Conservation (phyloP, 1,140 invertebrate genomes). For the Coenobita brevimanus region DNA sequence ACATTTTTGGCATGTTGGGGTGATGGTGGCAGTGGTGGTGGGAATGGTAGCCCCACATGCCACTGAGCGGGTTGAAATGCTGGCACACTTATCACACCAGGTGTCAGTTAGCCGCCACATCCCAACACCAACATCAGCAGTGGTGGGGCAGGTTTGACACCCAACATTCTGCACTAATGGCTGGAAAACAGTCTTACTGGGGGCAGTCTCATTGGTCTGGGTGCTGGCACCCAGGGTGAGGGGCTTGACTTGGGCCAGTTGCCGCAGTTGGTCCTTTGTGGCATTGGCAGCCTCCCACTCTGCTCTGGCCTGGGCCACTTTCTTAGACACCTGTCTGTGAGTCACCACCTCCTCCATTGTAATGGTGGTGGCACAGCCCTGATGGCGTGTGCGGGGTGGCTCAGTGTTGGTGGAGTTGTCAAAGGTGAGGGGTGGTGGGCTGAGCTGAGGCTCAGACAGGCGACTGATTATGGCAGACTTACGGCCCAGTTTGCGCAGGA, state of each 20-base stretch:
- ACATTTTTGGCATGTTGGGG: slow-evolving; percentile 61
- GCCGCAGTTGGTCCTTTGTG: background rate
- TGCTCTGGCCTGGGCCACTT: slow-evolving; percentile 54
- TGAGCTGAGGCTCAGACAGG: slow-evolving; percentile 68
- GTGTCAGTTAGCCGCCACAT: slow-evolving; percentile 73
- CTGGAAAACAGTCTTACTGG: slow-evolving; percentile 55
- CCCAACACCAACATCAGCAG: slow-evolving; percentile 74
- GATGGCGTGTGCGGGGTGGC: slow-evolving; percentile 62
- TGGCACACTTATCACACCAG: slow-evolving; percentile 76
- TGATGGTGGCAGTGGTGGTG: slow-evolving; percentile 36
- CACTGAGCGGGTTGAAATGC: slow-evolving; percentile 73
- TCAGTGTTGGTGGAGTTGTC: slow-evolving; percentile 73
- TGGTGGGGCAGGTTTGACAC: slow-evolving; percentile 73
- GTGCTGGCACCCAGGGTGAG: slow-evolving; percentile 68
- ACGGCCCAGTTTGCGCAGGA: slow-evolving; percentile 61
- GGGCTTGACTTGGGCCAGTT: slow-evolving; percentile 4
- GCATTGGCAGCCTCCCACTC: slow-evolving; percentile 38
- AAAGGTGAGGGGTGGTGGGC: slow-evolving; percentile 68
- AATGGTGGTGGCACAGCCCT: slow-evolving; percentile 72
- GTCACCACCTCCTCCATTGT: slow-evolving; percentile 60
- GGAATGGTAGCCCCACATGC: slow-evolving; percentile 72
- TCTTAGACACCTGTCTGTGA: slow-evolving; percentile 53
- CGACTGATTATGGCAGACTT: slow-evolving; percentile 70
- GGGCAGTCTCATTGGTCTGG: slow-evolving; percentile 71
- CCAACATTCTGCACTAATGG: slow-evolving; percentile 48